Conservation (phyloP, 2,888 invertebrate species). For the Hemicrepidius hirtus region DNA sequence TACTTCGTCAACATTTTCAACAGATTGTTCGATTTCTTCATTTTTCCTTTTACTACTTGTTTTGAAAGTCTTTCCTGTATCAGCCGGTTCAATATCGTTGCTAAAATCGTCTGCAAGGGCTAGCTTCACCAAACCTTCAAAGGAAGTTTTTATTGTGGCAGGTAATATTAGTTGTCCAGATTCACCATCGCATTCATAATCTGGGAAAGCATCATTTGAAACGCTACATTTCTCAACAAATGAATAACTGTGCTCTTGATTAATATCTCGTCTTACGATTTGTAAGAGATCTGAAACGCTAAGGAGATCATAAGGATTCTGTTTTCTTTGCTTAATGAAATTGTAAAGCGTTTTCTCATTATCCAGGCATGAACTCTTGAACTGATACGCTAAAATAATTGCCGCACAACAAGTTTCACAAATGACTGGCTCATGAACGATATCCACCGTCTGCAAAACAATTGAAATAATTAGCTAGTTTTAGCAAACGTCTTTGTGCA, state of each 20-base stretch:
- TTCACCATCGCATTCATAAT: background rate
- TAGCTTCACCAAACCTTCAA: conserved; percentile 3
- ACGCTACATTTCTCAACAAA: background rate
- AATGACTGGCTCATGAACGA: conserved; percentile 25
- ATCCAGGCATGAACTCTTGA: conserved; percentile 24
- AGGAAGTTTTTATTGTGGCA: background rate
- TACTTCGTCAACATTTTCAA: too few relatives aligned
- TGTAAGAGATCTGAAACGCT: conserved; percentile 11
- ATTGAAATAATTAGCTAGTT: background rate
- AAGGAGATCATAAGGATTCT: conserved; percentile 18
- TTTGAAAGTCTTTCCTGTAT: too few relatives aligned
- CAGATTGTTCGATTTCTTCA: too few relatives aligned
- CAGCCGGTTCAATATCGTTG: too few relatives aligned
- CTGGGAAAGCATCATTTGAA: background rate
- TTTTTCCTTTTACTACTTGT: too few relatives aligned
- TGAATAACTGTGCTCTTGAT: conserved; percentile 25
- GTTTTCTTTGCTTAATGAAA: conserved; percentile 7
- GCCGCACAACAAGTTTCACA: conserved; percentile 13
- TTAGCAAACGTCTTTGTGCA: too few relatives aligned
- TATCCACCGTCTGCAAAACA: conserved; percentile 28
- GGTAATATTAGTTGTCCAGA: background rate
- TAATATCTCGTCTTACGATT: conserved; percentile 15
- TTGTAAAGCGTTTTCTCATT: conserved; percentile 19
- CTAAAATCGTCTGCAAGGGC: background rate
- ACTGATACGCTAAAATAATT: conserved; percentile 23